These are phyloP conservation scores for Phrynosoma blainvillii DNA, from an alignment of 2,113 vertebrate species.

Conservation along the genomic window DNA sequence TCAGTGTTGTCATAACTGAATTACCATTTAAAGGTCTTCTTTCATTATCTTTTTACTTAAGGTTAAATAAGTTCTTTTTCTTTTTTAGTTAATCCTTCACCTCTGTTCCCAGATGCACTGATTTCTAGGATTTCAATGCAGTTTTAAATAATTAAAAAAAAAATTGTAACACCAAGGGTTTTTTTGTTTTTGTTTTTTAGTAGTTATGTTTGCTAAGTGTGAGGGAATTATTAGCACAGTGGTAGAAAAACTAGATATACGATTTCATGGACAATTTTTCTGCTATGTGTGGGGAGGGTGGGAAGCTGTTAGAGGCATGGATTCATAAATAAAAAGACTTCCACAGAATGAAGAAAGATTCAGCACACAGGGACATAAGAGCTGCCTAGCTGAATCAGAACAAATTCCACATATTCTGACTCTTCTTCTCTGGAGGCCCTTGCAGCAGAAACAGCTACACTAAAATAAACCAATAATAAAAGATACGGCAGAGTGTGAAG, in stretches of 20 bases:
- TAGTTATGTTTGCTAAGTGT: conserved; percentile 6
- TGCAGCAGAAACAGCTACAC: no score
- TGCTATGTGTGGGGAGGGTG: neutral
- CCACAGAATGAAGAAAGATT: no score
- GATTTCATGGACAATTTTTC: conserved; percentile 10
- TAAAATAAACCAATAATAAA: no score
- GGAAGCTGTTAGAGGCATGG: neutral
- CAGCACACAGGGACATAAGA: no score
- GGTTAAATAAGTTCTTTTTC: neutral
- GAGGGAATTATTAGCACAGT: conserved; percentile 1
- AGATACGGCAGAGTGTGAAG: neutral
- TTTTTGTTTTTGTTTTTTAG: neutral
- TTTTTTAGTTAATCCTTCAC: conserved; percentile 14
- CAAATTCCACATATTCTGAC: no score
- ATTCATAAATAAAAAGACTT: no score
- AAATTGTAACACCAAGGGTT: neutral
- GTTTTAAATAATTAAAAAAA: neutral
- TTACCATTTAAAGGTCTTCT: conserved; percentile 17
- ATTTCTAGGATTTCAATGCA: neutral
- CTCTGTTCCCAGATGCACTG: neutral
- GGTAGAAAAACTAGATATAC: conserved; percentile 21
- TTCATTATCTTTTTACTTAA: conserved; percentile 25
- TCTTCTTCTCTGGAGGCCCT: no score
- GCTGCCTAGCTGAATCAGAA: neutral
- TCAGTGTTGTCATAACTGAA: conserved; percentile 1